Conservation (phyloP, 2,888 invertebrate species). For the Malthinus seriepunctatus region DNA sequence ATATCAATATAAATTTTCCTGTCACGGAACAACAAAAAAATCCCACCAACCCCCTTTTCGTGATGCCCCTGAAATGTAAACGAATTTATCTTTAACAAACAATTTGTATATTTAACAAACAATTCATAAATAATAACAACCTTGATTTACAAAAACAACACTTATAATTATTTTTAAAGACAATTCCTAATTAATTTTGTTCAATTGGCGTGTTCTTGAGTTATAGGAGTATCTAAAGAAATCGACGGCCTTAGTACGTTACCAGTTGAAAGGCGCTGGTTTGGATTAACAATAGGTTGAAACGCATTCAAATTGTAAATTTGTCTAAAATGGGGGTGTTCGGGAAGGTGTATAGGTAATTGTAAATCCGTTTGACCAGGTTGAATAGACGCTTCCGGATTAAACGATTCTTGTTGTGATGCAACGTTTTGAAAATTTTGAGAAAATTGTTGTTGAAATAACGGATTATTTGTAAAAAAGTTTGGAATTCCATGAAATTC, state of each 20-base stretch:
- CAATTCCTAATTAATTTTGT: not conserved
- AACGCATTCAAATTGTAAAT: not conserved
- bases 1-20: no score
- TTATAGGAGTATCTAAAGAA: conserved; percentile 20
- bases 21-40: no score
- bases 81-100: not conserved
- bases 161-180: conserved; percentile 7
- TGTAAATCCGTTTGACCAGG: conserved; percentile 48
- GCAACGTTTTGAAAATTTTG: not conserved
- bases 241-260: conserved; percentile 17
- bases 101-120: not conserved
- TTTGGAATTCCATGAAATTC: conserved; percentile 17
- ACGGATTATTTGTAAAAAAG: not conserved
- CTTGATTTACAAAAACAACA: conserved; percentile 5
- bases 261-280: conserved; percentile 8
- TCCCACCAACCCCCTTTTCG: no score
- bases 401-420: conserved; percentile 6
- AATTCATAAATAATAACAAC: conserved; percentile 6
- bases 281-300: not conserved
- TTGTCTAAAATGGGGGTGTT: conserved; percentile 40
- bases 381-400: conserved; percentile 37
- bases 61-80: no score
- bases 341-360: conserved; percentile 46
- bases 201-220: conserved; percentile 6
- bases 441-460: conserved; percentile 3